Conservation (phyloP, 2,888 invertebrate genomes). For the Cerastis rubricosa region DNA sequence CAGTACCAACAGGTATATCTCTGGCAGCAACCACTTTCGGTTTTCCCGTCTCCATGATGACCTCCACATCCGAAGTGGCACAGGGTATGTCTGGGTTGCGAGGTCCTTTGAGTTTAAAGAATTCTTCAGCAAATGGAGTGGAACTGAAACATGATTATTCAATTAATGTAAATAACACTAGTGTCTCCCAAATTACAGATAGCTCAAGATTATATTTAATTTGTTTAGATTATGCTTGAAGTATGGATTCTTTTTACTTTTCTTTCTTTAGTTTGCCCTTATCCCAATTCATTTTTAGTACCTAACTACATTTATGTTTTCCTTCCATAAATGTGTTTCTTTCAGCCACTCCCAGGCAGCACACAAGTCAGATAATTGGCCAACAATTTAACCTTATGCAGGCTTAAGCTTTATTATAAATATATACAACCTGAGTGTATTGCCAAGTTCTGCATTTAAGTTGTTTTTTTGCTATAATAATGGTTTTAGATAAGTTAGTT, state of each 20-base stretch:
- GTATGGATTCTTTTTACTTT: background rate
- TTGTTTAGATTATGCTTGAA: background rate
- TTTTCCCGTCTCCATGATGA: conserved; percentile 24
- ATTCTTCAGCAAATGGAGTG: conserved; percentile 14
- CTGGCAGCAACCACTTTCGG: conserved; percentile 46
- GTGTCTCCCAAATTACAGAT: background rate
- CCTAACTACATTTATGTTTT: background rate
- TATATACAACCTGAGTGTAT: too few species aligned
- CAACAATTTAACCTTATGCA: too few species aligned
- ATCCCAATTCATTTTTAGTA: background rate
- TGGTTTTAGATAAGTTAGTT: too few species aligned
- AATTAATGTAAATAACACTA: background rate
- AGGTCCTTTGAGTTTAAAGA: conserved; percentile 31
- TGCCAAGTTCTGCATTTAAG: too few species aligned
- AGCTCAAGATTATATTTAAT: background rate
- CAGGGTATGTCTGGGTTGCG: conserved; percentile 39
- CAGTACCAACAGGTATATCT: conserved; percentile 46
- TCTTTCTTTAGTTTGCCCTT: background rate
- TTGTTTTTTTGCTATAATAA: too few species aligned
- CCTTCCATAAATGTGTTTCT: background rate
- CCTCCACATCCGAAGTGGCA: conserved; percentile 39
- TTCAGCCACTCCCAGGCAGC: too few species aligned
- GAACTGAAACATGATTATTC: conserved; percentile 27
- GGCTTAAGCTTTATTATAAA: too few species aligned
- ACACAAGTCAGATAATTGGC: too few species aligned